Base-by-base conservation (phyloP, 2,797 vertebrate genomes). In the Thalassophryne amazonica region DNA sequence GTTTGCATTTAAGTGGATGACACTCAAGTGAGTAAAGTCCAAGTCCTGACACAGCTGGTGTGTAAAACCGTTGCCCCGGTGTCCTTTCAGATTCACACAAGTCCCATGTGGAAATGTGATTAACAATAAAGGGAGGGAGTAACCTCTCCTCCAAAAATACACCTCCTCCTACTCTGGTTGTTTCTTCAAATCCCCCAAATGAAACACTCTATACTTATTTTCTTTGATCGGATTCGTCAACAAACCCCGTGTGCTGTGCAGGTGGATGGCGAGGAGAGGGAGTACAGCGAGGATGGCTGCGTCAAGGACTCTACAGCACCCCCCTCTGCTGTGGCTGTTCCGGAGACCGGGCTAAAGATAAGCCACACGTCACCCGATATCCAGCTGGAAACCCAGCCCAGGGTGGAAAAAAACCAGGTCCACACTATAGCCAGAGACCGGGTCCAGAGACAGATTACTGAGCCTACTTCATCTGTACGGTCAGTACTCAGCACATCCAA, bases 291-390 rank as follows among this genome's bases (percentile, higher is more conserved):
- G 56, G 95, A 95, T 6, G 77, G 77, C 60, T 96, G 89, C 47
- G 54, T 91, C 79, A 95, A 93, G 38, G 92, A 94, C 59, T 77
- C 90, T 2, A 74, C 89, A 0, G 84, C 86, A 35, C 55, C 72
- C 0, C 69, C 32, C 0, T 24, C 34, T 0, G 70, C 48, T 13
- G 65, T 80, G 45, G 35, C 69, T 13, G 64, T 88, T 27, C 93
- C 91, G 0, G 95, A 97, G 64, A 91, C 94, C 19, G 93, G 89
- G 77, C 92, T 99, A 84, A 99, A 98, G 91, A 98, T 98, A 78
- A 99, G 97, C 80, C 96, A 98, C 85, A 99, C 97, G 0, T 98
- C 97, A 3, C 97, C 97, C 0, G 96, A 99, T 60, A 96, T 99
- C 55, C 93, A 93, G 0, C 75, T 97, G 61, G 95, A 97, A 50